Conservation (phyloP, 2,888 invertebrate genomes). For the Drosophila histrio region DNA sequence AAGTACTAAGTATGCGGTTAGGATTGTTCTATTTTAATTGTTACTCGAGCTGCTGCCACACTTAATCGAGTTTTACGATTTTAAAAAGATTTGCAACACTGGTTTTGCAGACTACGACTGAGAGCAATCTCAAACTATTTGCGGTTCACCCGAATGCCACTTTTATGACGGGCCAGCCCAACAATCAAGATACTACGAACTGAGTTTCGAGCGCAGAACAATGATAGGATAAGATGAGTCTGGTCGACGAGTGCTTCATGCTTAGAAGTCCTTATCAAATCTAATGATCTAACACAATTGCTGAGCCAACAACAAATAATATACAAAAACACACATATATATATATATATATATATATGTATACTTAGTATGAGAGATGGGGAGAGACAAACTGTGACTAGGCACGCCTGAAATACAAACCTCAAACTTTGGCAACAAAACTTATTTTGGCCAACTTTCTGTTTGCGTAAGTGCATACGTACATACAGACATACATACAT, state of each 20-base stretch:
- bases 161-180: constrained; percentile 11
- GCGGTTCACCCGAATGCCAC: constrained; percentile 7
- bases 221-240: constrained; percentile 1
- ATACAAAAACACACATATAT: neutral
- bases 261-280: constrained; percentile 53
- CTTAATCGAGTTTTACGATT: constrained; percentile 10
- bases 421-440: constrained; percentile 65
- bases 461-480: constrained; percentile 6
- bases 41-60: neutral
- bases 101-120: neutral
- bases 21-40: neutral
- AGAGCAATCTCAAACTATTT: constrained; percentile 32
- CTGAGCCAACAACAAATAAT: constrained; percentile 25
- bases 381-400: neutral
- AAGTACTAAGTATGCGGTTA: neutral
- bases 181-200: neutral
- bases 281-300: constrained; percentile 60
- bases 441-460: constrained; percentile 68
- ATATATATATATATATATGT: no score
- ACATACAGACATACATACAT: neutral
- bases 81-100: neutral
- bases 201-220: neutral
- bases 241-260: neutral
- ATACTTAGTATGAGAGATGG: no score
- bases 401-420: constrained; percentile 47